Evolutionary conservation across 2,888 invertebrate genomes (phyloP).

Genomic region (Limnephilus rhombicus): DNA sequence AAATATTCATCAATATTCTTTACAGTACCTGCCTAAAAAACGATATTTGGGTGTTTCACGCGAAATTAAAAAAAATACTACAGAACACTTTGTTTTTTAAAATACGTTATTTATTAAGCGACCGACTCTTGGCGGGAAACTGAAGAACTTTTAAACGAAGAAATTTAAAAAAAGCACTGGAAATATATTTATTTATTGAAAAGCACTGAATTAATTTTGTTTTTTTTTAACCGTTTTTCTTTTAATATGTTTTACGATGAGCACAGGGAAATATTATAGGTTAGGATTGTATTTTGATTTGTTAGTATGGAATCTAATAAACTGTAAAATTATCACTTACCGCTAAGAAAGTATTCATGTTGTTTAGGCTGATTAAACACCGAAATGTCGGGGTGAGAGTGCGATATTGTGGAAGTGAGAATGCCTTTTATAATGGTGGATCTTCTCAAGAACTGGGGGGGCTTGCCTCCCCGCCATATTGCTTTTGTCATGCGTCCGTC

Average conservation of each 20-base stretch:
- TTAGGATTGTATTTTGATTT: not conserved
- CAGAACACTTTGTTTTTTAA: not conserved
- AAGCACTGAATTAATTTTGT: not conserved
- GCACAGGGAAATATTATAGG: not conserved
- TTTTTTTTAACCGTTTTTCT: not conserved
- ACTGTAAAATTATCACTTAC: conserved; percentile 60
- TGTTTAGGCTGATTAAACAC: conserved; percentile 62
- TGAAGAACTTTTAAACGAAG: not conserved
- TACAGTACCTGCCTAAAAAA: not conserved
- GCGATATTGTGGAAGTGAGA: conserved; percentile 52
- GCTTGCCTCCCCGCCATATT: conserved; percentile 45
- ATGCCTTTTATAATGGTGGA: conserved; percentile 64
- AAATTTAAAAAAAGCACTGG: not conserved
- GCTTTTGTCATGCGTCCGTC: conserved; percentile 28
- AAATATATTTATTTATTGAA: not conserved
- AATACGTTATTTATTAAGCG: too few relatives aligned
- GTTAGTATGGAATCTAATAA: conserved; percentile 24
- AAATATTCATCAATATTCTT: not conserved
- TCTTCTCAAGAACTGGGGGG: conserved; percentile 56
- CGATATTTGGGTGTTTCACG: not conserved
- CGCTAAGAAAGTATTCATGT: conserved; percentile 65
- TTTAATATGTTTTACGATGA: not conserved
- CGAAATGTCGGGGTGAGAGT: conserved; percentile 66
- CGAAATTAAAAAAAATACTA: not conserved
- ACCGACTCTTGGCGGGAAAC: not conserved